A percentile compares a stretch with the other conserved stretches of the same genome.
Conservation (phyloP, 2,888 invertebrate genomes). For the Coenonympha glycerion region DNA sequence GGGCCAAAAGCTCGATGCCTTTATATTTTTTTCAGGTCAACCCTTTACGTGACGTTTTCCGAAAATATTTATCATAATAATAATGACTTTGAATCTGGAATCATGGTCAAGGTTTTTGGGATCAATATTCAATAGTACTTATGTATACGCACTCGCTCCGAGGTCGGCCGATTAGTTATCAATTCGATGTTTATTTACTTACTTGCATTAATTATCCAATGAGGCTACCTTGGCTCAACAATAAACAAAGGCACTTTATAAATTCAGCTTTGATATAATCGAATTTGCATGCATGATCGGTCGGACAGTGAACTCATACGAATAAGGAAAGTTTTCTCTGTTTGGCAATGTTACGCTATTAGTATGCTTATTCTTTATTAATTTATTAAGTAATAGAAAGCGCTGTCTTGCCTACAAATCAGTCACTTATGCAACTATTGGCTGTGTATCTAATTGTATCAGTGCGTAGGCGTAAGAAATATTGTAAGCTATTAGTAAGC, state of each 20-base stretch:
- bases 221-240: background rate
- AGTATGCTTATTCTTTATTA: slow-evolving; percentile 19
- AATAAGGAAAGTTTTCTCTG: slow-evolving; percentile 8
- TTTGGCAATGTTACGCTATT: slow-evolving; percentile 16
- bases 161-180: no score
- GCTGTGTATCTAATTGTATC: slow-evolving; percentile 52
- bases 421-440: slow-evolving; percentile 43
- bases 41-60: no score
- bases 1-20: no score
- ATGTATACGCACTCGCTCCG: no score
- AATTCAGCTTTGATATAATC: background rate
- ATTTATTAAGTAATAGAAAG: slow-evolving; percentile 22
- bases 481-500: slow-evolving; percentile 17
- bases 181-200: no score
- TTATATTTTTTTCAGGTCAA: no score
- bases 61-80: no score
- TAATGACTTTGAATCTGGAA: no score
- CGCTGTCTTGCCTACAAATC: slow-evolving; percentile 16
- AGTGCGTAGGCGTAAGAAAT: slow-evolving; percentile 31
- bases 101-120: no score
- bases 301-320: slow-evolving; percentile 6
- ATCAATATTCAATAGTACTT: no score
- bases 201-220: background rate
- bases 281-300: slow-evolving; percentile 12
- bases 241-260: background rate